Conservation (phyloP, 2,797 vertebrate genomes). For the Falco naumanni region DNA sequence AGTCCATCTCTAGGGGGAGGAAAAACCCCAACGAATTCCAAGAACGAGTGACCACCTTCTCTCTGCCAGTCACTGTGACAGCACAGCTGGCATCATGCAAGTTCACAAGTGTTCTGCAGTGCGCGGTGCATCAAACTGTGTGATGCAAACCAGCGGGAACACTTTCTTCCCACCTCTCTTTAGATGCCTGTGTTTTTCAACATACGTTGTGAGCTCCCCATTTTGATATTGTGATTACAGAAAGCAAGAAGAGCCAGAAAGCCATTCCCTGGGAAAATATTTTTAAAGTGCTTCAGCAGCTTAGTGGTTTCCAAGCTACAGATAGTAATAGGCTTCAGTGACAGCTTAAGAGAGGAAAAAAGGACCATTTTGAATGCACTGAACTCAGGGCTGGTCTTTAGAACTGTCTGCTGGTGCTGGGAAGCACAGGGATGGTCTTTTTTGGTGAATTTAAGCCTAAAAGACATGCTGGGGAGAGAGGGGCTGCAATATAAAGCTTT, state of each 20-base stretch:
- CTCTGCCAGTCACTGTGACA: not conserved
- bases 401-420: not conserved
- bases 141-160: not conserved
- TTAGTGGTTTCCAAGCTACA: not conserved
- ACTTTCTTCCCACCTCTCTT: not conserved
- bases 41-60: slow-evolving; percentile 22
- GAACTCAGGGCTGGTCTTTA: not conserved
- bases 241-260: not conserved
- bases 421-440: not conserved
- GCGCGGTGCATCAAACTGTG: not conserved
- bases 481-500: not conserved
- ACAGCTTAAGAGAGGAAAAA: not conserved
- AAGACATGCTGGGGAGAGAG: not conserved
- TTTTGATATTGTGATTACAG: not conserved
- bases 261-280: not conserved
- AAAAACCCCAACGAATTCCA: not conserved
- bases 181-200: not conserved
- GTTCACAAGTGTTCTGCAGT: not conserved
- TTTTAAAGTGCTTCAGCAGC: not conserved
- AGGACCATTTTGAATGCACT: not conserved
- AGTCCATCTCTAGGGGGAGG: not conserved
- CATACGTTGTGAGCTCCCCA: not conserved
- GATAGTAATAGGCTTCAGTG: not conserved
- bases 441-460: not conserved
- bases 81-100: not conserved